Percentiles rank a stretch among this genome's conserved stretches.
These are phyloP conservation scores for Diplodus sargus DNA, from an alignment of 2,797 vertebrate genomes.

Conservation along the genomic window DNA sequence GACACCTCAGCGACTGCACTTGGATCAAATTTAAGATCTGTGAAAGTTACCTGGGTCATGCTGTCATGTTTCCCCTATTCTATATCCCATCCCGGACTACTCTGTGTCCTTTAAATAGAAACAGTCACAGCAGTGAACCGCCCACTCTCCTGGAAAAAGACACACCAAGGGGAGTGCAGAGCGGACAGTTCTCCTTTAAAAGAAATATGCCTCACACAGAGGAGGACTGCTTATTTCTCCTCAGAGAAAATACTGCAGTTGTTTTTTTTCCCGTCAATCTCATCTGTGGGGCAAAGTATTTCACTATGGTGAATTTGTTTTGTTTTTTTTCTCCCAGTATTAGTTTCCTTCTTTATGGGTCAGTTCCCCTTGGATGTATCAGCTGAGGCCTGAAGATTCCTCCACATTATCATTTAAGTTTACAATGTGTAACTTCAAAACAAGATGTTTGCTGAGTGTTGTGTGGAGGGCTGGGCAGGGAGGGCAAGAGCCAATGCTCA, in stretches of 20 bases:
- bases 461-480: no score
- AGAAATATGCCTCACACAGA: constrained; percentile 1
- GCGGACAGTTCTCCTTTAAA: constrained; percentile 29
- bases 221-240: constrained; percentile 35
- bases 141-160: constrained; percentile 27
- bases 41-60: constrained; percentile 14
- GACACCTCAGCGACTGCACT: constrained; percentile 8
- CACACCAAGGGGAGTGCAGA: constrained; percentile 23
- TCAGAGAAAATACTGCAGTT: constrained; percentile 18
- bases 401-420: background rate
- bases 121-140: constrained; percentile 29
- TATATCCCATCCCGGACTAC: constrained; percentile 29
- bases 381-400: constrained; percentile 26
- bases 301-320: constrained; percentile 9
- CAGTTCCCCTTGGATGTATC: background rate
- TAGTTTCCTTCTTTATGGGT: background rate
- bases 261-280: constrained; percentile 5
- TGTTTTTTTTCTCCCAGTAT: background rate
- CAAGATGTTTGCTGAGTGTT: no score
- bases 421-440: background rate
- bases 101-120: constrained; percentile 53
- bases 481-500: no score
- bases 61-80: constrained; percentile 29
- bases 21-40: constrained; percentile 32
- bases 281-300: constrained; percentile 17